Conservation (phyloP, 2,113 vertebrate genomes). For the Sinocyclocheilus rhinocerous region DNA sequence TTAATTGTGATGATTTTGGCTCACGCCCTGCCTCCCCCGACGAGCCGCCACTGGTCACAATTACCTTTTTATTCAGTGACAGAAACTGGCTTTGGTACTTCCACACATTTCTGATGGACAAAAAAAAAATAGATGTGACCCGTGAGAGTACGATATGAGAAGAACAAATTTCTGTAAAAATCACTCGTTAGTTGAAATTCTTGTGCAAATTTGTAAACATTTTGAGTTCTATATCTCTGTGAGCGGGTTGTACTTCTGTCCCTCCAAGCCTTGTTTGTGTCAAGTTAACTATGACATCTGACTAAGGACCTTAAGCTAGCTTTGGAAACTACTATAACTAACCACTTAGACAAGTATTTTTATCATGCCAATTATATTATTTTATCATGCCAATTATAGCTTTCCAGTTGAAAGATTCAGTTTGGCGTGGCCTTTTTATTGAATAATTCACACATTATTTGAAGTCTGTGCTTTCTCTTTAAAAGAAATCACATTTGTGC, state of each 20-base stretch:
- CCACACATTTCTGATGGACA: not conserved
- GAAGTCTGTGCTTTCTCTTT: conserved; percentile 35
- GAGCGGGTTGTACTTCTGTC: not conserved
- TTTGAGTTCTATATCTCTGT: not conserved
- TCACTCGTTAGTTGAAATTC: not conserved
- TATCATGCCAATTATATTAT: too few relatives aligned
- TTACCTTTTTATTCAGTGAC: not conserved
- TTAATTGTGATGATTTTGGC: too few relatives aligned
- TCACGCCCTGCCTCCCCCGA: too few relatives aligned
- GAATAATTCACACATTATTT: too few relatives aligned
- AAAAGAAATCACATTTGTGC: conserved; percentile 31
- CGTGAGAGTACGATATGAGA: not conserved
- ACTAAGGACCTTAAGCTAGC: not conserved
- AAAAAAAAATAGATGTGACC: not conserved
- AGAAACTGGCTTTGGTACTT: not conserved
- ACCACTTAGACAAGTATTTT: not conserved
- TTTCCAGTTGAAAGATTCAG: not conserved
- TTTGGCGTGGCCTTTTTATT: too few relatives aligned
- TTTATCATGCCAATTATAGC: not conserved
- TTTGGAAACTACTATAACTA: not conserved
- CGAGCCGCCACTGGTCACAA: not conserved
- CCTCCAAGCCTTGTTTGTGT: not conserved
- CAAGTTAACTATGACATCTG: not conserved
- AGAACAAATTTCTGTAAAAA: not conserved
- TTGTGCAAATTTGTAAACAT: not conserved